Evolutionary conservation across 2,888 invertebrate genomes (phyloP).

Genomic region (Volucella zonaria): DNA sequence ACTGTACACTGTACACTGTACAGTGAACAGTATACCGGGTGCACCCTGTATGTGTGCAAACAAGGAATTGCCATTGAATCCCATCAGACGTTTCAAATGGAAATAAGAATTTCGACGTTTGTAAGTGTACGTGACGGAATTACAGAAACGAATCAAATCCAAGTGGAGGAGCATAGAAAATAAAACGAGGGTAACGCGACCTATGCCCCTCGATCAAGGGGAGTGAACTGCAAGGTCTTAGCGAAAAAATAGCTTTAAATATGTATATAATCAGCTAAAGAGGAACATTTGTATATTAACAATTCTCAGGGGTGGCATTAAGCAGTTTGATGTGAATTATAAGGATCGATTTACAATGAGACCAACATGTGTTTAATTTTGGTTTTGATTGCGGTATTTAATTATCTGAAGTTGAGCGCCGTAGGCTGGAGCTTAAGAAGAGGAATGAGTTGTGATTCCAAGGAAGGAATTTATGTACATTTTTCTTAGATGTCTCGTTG

Average conservation of each 20-base stretch:
- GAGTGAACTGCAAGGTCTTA: neutral
- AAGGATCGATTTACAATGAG: slow-evolving; percentile 29
- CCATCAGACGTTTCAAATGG: slow-evolving; percentile 47
- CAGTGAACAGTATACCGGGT: neutral
- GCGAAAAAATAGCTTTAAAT: slow-evolving; percentile 12
- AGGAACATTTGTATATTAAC: slow-evolving; percentile 8
- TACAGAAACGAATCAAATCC: slow-evolving; percentile 45
- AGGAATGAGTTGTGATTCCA: too few species aligned
- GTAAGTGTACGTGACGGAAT: slow-evolving; percentile 65
- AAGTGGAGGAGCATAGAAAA: slow-evolving; percentile 5
- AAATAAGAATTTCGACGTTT: slow-evolving; percentile 40
- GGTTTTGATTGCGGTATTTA: slow-evolving; percentile 8
- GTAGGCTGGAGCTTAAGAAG: neutral
- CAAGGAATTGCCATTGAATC: slow-evolving; percentile 33
- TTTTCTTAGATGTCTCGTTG: too few species aligned
- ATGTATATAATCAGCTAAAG: slow-evolving; percentile 40
- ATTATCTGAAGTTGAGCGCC: neutral
- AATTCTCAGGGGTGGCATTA: slow-evolving; percentile 43
- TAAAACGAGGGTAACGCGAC: slow-evolving; percentile 16
- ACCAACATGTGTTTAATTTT: slow-evolving; percentile 36
- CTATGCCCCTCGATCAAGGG: neutral
- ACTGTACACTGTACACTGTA: neutral
- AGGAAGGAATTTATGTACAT: too few species aligned
- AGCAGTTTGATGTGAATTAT: slow-evolving; percentile 27
- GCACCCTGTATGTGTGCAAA: slow-evolving; percentile 23